Percentiles rank a stretch among this genome's conserved stretches.
phyloP scores from a whole-genome alignment of 2,797 vertebrate species.

The Thripadectes ignobilis region DNA sequence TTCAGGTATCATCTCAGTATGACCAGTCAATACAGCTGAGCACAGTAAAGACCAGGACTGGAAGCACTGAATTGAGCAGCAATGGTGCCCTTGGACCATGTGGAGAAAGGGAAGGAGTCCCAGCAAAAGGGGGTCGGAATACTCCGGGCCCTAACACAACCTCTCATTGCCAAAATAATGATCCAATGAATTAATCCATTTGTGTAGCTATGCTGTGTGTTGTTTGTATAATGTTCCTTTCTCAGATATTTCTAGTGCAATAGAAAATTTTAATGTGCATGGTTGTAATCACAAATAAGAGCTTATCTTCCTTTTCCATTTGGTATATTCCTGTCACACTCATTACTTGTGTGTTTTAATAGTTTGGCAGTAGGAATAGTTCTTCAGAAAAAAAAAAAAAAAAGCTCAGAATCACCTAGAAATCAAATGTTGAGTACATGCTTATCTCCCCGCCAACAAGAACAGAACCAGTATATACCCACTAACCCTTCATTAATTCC shows the following conservation, averaged over 20 bases:
- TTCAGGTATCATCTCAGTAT: neutral
- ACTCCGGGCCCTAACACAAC: rapidly evolving
- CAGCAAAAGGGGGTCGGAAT: neutral
- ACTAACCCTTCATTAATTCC: neutral
- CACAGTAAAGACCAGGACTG: neutral
- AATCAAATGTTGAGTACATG: neutral
- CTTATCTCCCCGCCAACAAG: rapidly evolving
- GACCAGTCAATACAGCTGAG: neutral
- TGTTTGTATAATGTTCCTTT: neutral
- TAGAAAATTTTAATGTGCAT: neutral
- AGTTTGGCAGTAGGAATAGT: neutral
- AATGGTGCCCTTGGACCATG: rapidly evolving
- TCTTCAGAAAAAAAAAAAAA: neutral
- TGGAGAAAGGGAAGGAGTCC: rapidly evolving
- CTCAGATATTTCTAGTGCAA: neutral
- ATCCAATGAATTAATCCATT: neutral
- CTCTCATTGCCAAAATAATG: neutral
- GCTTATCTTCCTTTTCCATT: neutral
- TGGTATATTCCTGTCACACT: neutral
- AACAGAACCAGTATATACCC: neutral
- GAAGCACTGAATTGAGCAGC: neutral
- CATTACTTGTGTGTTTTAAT: neutral
- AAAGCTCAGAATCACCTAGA: neutral
- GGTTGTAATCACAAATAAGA: neutral
- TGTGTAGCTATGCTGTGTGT: neutral